phyloP scores from a whole-genome alignment of 2,113 vertebrate genomes.

The Oplegnathus fasciatus region DNA sequence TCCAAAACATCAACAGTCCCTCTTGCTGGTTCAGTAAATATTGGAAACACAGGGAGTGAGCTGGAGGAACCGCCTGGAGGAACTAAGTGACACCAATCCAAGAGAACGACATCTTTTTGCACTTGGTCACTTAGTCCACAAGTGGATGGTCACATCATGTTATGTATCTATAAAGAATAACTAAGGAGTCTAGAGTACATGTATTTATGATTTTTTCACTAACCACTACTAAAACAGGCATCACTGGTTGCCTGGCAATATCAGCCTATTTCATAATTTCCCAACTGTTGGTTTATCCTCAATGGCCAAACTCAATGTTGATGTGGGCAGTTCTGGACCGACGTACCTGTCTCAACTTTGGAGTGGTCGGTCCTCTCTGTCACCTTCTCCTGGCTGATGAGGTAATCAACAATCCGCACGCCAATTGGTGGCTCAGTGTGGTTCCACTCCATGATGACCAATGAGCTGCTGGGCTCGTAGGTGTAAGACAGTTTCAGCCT shows the following conservation, averaged over 20 bases:
- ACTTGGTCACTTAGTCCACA: neutral
- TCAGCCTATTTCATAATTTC: neutral
- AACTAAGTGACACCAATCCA: neutral
- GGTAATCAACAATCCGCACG: constrained; percentile 95
- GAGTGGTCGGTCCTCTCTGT: constrained; percentile 96
- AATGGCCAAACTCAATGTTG: neutral
- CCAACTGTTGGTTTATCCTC: neutral
- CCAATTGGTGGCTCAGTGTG: constrained; percentile 96
- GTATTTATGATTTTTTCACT: neutral
- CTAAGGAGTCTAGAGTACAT: neutral
- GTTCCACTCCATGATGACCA: constrained; percentile 96
- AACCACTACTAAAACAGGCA: neutral
- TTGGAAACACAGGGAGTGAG: neutral
- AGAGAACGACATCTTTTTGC: neutral
- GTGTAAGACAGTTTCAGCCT: constrained; percentile 92
- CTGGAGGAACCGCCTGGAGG: neutral
- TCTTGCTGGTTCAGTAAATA: neutral
- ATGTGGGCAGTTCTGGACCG: neutral
- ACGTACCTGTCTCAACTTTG: constrained; percentile 95
- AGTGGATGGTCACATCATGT: neutral
- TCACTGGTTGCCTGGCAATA: constrained; percentile 19
- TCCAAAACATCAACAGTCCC: constrained; percentile 29
- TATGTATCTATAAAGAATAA: neutral
- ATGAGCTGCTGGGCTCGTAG: constrained; percentile 96
- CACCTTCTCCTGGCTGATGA: constrained; percentile 98